phyloP scores from a whole-genome alignment of 2,113 vertebrate genomes.

The Nesoenas mayeri region DNA sequence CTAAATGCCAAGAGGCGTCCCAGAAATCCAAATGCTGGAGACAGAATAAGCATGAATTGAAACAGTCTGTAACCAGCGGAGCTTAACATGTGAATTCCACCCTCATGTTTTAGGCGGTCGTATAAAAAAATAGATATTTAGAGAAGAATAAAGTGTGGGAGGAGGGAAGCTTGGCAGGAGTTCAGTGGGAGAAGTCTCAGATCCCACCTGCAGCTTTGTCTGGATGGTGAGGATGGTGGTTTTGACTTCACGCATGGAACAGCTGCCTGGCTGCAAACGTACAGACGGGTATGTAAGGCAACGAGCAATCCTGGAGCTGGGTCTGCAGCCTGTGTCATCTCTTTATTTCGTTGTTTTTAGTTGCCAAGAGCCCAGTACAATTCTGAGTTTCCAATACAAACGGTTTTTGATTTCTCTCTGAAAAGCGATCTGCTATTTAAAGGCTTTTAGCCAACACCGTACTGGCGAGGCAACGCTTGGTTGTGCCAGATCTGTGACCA shows the following conservation, averaged over 20 bases:
- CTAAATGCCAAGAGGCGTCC: neutral
- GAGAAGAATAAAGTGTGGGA: neutral
- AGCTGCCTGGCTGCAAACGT: neutral
- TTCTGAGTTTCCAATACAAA: neutral
- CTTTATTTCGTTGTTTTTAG: neutral
- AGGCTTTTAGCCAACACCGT: neutral
- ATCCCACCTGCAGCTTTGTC: slow-evolving; percentile 18
- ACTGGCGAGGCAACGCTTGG: neutral
- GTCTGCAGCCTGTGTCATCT: neutral
- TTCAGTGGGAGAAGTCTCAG: neutral
- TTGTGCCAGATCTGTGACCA: neutral
- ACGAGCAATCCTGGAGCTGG: neutral
- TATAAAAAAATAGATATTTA: neutral
- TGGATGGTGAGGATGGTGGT: neutral
- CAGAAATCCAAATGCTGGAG: neutral
- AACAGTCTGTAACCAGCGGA: neutral
- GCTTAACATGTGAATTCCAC: neutral
- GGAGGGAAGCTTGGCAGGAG: neutral
- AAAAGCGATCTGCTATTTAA: neutral
- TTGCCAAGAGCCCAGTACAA: neutral
- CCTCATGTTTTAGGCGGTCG: neutral
- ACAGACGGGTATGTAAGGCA: neutral
- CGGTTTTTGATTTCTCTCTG: neutral
- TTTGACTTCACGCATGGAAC: neutral
- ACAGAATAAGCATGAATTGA: neutral